Percentiles rank a stretch among this genome's conserved stretches.
phyloP scores from a whole-genome alignment of 2,888 invertebrate genomes.

The Lutraria lutraria region DNA sequence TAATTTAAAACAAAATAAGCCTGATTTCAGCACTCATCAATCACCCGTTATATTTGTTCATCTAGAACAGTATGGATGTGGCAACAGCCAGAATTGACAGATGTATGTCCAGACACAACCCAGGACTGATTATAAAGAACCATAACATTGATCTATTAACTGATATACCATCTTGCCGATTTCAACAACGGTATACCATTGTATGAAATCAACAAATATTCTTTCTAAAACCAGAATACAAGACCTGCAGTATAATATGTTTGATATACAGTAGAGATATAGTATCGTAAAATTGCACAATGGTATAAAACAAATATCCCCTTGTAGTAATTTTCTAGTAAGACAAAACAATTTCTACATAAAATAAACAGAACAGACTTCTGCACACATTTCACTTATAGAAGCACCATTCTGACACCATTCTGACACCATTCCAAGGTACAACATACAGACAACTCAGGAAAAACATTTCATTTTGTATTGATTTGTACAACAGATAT shows the following conservation, averaged over 20 bases:
- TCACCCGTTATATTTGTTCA: no score
- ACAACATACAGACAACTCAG: neutral
- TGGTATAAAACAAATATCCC: neutral
- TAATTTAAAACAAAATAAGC: no score
- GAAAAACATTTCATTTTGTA: neutral
- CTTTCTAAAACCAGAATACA: neutral
- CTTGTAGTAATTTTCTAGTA: neutral
- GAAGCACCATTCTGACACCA: neutral
- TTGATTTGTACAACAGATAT: neutral
- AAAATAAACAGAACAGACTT: constrained; percentile 2
- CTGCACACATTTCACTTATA: neutral
- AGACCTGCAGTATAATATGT: neutral
- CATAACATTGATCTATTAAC: no score
- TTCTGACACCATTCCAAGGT: constrained; percentile 9
- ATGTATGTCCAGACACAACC: no score
- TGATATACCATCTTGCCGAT: no score
- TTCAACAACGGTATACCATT: neutral
- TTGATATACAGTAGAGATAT: neutral
- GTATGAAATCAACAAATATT: neutral
- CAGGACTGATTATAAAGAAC: no score
- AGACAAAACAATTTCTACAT: neutral
- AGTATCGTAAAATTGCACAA: neutral
- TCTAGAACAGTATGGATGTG: no score
- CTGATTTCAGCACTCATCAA: no score
- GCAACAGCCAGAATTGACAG: no score